Evolutionary conservation across 1,140 invertebrate genomes (phyloP).

Genomic region (Hermetia illucens): DNA sequence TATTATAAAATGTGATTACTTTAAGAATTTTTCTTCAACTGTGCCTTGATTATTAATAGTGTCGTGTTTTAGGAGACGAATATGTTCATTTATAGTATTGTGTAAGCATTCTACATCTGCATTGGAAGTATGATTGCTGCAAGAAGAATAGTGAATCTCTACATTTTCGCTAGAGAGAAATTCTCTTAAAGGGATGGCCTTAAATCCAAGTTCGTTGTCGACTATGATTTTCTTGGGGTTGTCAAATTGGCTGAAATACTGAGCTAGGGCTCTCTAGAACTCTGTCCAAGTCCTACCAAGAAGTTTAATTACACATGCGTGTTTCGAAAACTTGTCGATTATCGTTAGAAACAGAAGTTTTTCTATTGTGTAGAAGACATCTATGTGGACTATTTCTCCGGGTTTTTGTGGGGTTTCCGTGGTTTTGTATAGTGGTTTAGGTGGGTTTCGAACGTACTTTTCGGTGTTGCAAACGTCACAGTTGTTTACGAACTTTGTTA

Average conservation of each 20-base stretch:
- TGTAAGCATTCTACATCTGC: slow-evolving; percentile 6
- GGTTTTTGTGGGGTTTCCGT: neutral
- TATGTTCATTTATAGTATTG: slow-evolving; percentile 5
- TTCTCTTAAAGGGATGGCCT: slow-evolving; percentile 1
- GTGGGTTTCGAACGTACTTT: slow-evolving; percentile 5
- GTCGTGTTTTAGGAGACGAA: neutral
- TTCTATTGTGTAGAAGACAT: neutral
- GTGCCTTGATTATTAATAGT: neutral
- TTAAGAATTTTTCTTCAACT: neutral
- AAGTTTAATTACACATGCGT: neutral
- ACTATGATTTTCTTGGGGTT: neutral
- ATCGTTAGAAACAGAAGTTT: neutral
- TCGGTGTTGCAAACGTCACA: slow-evolving; percentile 5
- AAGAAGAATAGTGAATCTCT: neutral
- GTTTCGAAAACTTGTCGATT: neutral
- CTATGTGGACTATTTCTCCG: neutral
- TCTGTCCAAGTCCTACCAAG: neutral
- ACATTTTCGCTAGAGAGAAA: slow-evolving; percentile 2
- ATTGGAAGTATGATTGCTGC: slow-evolving; percentile 1
- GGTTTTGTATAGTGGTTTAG: neutral
- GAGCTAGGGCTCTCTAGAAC: neutral
- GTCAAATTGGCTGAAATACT: neutral
- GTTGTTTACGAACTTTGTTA: slow-evolving; percentile 7
- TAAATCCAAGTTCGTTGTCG: slow-evolving; percentile 5
- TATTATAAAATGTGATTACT: neutral